Evolutionary conservation across 2,888 invertebrate species (phyloP).

Genomic region (Dorcus hopei): DNA sequence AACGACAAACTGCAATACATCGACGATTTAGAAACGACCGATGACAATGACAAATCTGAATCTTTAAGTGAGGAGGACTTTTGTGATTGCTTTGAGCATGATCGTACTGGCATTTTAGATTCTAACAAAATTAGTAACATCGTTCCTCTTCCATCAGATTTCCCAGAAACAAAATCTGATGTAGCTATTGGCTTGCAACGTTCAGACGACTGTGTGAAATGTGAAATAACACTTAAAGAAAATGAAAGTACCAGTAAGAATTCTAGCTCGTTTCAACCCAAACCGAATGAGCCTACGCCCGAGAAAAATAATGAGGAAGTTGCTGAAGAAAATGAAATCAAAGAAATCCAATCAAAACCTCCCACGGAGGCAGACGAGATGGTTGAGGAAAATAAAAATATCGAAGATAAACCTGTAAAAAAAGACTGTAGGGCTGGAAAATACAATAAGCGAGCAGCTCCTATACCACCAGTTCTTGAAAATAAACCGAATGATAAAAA

Average conservation of each 20-base stretch:
- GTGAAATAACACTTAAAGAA: conserved; percentile 1
- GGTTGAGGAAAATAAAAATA: not conserved
- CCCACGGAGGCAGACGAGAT: not conserved
- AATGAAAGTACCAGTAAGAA: not conserved
- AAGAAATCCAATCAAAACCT: not conserved
- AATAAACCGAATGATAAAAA: conserved; percentile 5
- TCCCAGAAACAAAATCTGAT: conserved; percentile 1
- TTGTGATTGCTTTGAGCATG: conserved; percentile 37
- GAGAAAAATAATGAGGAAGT: not conserved
- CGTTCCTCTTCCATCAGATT: conserved; percentile 8
- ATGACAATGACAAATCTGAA: conserved; percentile 26
- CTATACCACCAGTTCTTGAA: conserved; percentile 44
- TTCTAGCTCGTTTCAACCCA: not conserved
- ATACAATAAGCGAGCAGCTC: conserved; percentile 55
- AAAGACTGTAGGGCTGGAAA: conserved; percentile 47
- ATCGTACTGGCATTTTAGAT: conserved; percentile 14
- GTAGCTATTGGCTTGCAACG: not conserved
- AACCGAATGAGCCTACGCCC: not conserved
- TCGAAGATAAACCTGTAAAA: not conserved
- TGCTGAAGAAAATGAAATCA: not conserved
- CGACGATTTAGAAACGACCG: conserved; percentile 15
- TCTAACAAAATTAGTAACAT: conserved; percentile 11
- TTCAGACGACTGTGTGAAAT: no score
- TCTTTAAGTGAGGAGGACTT: conserved; percentile 45
- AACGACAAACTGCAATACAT: conserved; percentile 26